Base-by-base conservation (phyloP, 2,888 invertebrate species). In the Cistogaster globosa region DNA sequence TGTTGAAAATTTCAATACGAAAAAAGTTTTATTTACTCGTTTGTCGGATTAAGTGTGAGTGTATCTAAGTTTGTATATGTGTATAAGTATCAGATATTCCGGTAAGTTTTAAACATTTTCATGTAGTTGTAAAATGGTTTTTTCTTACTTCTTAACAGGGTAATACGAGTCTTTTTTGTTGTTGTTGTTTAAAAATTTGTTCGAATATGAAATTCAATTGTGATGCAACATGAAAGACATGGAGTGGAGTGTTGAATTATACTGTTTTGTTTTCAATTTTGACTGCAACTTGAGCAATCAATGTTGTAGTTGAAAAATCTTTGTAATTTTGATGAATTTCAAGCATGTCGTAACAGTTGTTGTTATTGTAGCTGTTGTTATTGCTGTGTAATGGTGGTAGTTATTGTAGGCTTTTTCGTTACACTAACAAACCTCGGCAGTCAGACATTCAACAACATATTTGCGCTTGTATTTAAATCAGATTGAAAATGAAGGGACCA, bases 261-360 rank as follows among this genome's bases (percentile, higher is more conserved):
- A 63, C 51, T 62, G 36, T 58, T 69, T 71, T 55, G 42, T 63
- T 79, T 72, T 78, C 65, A 74, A 79, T 68, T 79, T 65, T 48
- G 65, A 71, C 71, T 80, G 80, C 55, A 79, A 77, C 68, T 72
- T 63, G 62, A 85, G 85, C 86, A 83, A 83, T 86, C 83, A 86
- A 80, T 85, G 83, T 81, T 81, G 69, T 83, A 83, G 85, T 85
- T 53, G 77, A 84, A 80, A 86, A 80, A 63, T 63, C 65, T 84
- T 69, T 77, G 32, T 68, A 58, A 74, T 77, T 86, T 79, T 86
- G 84, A 86, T 85, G 86, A 85, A 81, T 86, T 86, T 85, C 71
- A 74, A 62, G 74, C 78, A 78, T 78, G 53, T 62, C n/a, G 48
- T 51, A n/a, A 18, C 48, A 45, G 60, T 72, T 53, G 71, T 67